These are phyloP conservation scores for Pionites leucogaster DNA, from an alignment of 2,113 vertebrate species.

Conservation along the genomic window DNA sequence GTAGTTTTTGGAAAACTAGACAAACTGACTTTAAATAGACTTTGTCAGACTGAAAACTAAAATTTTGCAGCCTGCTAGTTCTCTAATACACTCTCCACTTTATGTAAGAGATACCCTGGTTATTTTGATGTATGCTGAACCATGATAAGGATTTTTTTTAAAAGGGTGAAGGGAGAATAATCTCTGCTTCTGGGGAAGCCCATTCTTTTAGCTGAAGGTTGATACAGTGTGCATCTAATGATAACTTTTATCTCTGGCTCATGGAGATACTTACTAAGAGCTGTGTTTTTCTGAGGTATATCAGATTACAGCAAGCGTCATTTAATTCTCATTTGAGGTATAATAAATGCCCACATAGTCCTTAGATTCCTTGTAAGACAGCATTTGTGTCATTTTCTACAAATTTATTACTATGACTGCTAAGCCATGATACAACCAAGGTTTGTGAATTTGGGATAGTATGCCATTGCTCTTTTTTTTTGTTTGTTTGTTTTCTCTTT, in stretches of 20 bases:
- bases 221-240: background rate
- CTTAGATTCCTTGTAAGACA: background rate
- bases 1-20: background rate
- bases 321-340: conserved; percentile 33
- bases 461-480: background rate
- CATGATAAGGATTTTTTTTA: conserved; percentile 3
- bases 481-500: background rate
- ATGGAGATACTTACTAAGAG: background rate
- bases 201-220: conserved; percentile 17
- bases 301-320: conserved; percentile 10
- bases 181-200: background rate
- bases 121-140: background rate
- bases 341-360: background rate
- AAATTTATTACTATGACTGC: background rate
- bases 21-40: background rate
- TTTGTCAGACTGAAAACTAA: background rate
- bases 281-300: background rate
- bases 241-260: conserved; percentile 14
- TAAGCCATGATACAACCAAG: background rate
- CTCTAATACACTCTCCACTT: background rate
- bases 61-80: background rate
- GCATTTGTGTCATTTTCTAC: background rate
- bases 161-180: background rate
- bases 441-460: background rate
- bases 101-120: background rate